phyloP scores from a whole-genome alignment of 2,797 vertebrate genomes.

The Peromyscus attwateri region DNA sequence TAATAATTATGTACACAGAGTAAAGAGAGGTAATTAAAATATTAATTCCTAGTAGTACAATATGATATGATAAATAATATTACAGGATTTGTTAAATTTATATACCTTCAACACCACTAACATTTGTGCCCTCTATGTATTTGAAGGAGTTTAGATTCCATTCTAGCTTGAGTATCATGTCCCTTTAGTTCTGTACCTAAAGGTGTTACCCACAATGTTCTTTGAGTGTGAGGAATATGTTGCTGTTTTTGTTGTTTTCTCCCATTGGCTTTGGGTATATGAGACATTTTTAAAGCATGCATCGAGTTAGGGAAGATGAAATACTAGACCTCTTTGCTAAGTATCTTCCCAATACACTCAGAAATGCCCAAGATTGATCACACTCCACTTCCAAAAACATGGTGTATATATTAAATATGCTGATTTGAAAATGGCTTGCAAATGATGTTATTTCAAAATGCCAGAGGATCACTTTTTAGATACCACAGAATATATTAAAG shows the following conservation, averaged over 20 bases:
- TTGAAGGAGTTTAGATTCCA: not conserved
- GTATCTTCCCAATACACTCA: not conserved
- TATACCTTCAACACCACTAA: not conserved
- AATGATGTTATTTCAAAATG: constrained; percentile 28
- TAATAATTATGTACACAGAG: too few relatives aligned
- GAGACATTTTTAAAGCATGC: not conserved
- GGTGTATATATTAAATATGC: not conserved
- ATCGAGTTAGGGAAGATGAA: not conserved
- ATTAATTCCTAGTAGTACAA: too few relatives aligned
- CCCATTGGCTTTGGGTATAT: not conserved
- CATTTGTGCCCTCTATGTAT: not conserved
- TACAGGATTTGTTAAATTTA: not conserved
- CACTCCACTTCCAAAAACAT: not conserved
- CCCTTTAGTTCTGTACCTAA: not conserved
- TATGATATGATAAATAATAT: not conserved
- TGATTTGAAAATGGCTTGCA: constrained; percentile 16
- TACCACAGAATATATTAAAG: constrained; percentile 1
- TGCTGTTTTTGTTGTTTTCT: not conserved
- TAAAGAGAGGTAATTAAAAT: too few relatives aligned
- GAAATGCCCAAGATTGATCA: not conserved
- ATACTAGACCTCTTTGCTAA: not conserved
- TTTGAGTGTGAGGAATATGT: not conserved
- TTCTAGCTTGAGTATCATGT: not conserved
- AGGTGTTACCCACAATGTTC: not conserved
- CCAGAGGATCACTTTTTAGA: not conserved